Evolutionary conservation across 2,888 invertebrate species (phyloP).

Genomic region (Synanthedon tipuliformis): DNA sequence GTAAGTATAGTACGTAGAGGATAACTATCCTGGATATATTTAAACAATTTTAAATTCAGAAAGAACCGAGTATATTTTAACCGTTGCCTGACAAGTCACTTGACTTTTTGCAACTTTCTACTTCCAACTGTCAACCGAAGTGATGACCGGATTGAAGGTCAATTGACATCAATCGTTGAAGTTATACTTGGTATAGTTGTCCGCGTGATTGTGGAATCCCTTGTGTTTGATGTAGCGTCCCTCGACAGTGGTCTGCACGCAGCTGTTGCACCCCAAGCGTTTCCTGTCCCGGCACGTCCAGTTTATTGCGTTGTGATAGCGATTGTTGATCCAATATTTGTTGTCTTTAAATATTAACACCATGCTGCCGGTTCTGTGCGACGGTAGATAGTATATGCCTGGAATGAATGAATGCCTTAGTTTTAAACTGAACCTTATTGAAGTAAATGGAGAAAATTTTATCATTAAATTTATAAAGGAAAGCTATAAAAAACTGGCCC

Average conservation of each 20-base stretch:
- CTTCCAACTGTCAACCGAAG: slow-evolving; percentile 18
- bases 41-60: background rate
- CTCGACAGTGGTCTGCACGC: slow-evolving; percentile 56
- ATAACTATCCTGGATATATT: too few species aligned
- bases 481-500: too few species aligned
- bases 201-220: slow-evolving; percentile 55
- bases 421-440: slow-evolving; percentile 7
- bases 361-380: slow-evolving; percentile 63
- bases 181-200: slow-evolving; percentile 62
- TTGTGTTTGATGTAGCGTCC: slow-evolving; percentile 59
- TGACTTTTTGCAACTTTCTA: background rate
- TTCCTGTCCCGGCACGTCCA: slow-evolving; percentile 63
- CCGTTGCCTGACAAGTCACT: too few species aligned
- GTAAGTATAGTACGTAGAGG: too few species aligned
- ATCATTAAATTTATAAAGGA: background rate
- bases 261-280: slow-evolving; percentile 54
- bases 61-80: background rate
- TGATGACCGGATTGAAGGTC: slow-evolving; percentile 17
- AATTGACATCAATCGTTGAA: slow-evolving; percentile 50
- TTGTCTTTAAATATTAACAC: slow-evolving; percentile 62
- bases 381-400: slow-evolving; percentile 61
- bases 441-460: background rate
- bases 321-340: slow-evolving; percentile 64
- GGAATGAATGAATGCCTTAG: slow-evolving; percentile 24
- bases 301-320: slow-evolving; percentile 62